Conservation (phyloP, 1,140 invertebrate genomes). For the Ceratina australensis region DNA sequence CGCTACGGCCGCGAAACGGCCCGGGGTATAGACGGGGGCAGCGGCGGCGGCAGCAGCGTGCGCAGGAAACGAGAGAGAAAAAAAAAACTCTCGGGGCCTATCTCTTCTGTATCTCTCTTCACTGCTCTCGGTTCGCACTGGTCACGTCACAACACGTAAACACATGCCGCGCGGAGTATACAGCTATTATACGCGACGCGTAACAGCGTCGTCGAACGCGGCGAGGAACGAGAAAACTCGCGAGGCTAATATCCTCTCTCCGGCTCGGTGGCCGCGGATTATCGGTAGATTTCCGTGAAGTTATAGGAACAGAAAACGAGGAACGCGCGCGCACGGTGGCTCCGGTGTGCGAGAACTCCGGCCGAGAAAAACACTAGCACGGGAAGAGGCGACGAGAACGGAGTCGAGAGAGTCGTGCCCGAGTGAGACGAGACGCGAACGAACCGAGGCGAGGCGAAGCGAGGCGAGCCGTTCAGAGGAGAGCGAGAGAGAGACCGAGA, state of each 20-base stretch:
- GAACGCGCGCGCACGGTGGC: slow-evolving; percentile 17
- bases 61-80: background rate
- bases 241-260: slow-evolving; percentile 17
- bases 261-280: background rate
- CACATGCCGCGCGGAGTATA: slow-evolving; percentile 17
- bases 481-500: background rate
- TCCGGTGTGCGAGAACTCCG: slow-evolving; percentile 13
- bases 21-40: no score
- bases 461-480: background rate
- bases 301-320: slow-evolving; percentile 15
- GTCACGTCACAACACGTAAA: slow-evolving; percentile 50
- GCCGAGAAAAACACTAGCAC: slow-evolving; percentile 42
- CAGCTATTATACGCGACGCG: background rate
- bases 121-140: slow-evolving; percentile 18
- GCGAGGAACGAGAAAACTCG: slow-evolving; percentile 23
- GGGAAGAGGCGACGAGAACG: slow-evolving; percentile 18
- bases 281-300: slow-evolving; percentile 9
- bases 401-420: background rate
- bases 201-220: background rate
- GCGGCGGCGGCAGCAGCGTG: no score
- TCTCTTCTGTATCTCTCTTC: background rate
- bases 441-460: background rate
- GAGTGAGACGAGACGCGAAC: background rate
- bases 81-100: background rate
- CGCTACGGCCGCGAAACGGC: background rate